Base-by-base conservation (phyloP, 2,113 vertebrate genomes). In the Phainopepla nitens region DNA sequence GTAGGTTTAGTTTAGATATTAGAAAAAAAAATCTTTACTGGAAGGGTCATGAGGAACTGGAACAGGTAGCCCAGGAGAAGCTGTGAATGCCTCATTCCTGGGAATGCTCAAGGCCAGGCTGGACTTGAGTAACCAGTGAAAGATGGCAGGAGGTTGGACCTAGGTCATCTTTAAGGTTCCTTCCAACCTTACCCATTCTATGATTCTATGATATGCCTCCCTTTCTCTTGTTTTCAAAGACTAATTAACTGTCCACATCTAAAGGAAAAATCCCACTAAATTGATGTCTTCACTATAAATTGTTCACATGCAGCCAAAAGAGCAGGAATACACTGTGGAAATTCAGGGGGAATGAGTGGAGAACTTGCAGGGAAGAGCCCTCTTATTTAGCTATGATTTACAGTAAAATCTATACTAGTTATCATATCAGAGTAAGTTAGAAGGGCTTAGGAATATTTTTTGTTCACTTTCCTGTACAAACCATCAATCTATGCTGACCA, bases 61-160 rank as follows among this genome's bases (percentile, higher is more conserved):
- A 14, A 42, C 42, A 42, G 42, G 13, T 42, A 15, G 13, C 14
- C 42, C 42, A 15, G 2, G 2, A 45, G 13, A 16, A 58, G 1
- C 10, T 51, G 36, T 44, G 44, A 15, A 28, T 66, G 13, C 2
- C 13, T 1, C 15, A 23, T 53, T 19, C 13, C 39, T 66, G 20
- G 33, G 29, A 45, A 9, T 66, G 23, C 39, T 7, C 28, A 7
- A n/a, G 33, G 15, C 3, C 51, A 56, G n/a, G 7, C 15, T 49
- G 35, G 41, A 41, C 11, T n/a, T 60, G 19, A 82, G 23, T 8
- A 45, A 6, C 7, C 5, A 75, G 69, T 45, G 39, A 27, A 73
- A 66, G 13, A 8, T 44, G 16, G 23, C 8, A 44, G 36, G 7
- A 13, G 2, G 1, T 28, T 12, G 22, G 65, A 39, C 3, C 2